Conservation (phyloP, 2,113 vertebrate species). For the Pedetes capensis region DNA sequence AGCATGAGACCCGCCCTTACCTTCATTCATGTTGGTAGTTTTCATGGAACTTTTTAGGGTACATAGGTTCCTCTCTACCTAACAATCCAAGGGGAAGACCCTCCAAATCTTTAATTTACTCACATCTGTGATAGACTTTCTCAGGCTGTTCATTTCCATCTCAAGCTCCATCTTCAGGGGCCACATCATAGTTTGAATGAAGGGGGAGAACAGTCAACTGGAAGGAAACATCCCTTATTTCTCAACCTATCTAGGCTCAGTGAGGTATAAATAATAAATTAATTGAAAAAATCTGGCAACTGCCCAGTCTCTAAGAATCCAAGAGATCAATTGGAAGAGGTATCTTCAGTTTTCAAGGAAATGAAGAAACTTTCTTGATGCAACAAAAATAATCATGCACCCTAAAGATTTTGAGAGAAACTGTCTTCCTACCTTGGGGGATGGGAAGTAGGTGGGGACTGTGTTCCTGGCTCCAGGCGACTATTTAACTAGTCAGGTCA, state of each 20-base stretch:
- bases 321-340: background rate
- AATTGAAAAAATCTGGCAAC: background rate
- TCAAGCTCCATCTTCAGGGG: background rate
- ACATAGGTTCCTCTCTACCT: constrained; percentile 43
- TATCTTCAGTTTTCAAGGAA: background rate
- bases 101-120: constrained; percentile 52
- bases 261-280: background rate
- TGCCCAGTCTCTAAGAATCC: background rate
- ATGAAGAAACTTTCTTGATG: background rate
- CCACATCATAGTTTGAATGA: background rate
- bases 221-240: constrained; percentile 12
- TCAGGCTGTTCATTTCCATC: constrained; percentile 38
- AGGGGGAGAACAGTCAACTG: background rate
- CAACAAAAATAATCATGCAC: background rate
- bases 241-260: background rate
- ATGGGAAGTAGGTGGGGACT: background rate
- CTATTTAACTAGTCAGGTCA: background rate
- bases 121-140: constrained; percentile 47
- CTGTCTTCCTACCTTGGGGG: background rate
- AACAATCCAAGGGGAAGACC: constrained; percentile 52
- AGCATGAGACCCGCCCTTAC: background rate
- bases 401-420: background rate
- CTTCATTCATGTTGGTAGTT: constrained; percentile 47
- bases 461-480: background rate
- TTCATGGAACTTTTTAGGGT: constrained; percentile 53